These are phyloP conservation scores for Neosilurus hyrtlii DNA, from an alignment of 2,797 vertebrate species.

Conservation along the genomic window DNA sequence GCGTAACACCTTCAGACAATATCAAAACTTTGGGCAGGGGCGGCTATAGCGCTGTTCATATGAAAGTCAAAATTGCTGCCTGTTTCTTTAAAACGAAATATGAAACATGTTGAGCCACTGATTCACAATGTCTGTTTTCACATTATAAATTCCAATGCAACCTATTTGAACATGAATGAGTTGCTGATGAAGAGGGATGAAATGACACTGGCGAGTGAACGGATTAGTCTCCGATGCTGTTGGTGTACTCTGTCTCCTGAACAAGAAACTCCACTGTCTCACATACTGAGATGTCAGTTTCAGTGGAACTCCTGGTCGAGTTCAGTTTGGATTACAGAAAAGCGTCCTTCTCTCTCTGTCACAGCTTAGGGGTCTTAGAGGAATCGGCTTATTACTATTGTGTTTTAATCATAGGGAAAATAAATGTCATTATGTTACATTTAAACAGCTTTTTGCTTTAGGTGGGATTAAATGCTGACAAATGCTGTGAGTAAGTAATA, in stretches of 20 bases:
- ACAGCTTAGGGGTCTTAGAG: neutral
- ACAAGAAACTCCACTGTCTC: conserved; percentile 17
- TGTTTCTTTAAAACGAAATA: neutral
- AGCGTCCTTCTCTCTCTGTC: neutral
- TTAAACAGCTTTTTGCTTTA: neutral
- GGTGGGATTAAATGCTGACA: neutral
- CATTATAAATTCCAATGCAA: neutral
- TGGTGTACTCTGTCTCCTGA: conserved; percentile 29
- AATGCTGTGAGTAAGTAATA: neutral
- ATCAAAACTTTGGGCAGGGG: too few relatives aligned
- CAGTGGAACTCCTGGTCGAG: neutral
- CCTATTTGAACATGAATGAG: neutral
- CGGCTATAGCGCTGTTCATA: too few relatives aligned
- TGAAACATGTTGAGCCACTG: neutral
- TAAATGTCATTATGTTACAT: neutral
- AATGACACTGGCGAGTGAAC: neutral
- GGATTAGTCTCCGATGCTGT: conserved; percentile 35
- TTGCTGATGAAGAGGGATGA: neutral
- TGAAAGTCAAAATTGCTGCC: too few relatives aligned
- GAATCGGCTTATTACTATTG: conserved; percentile 4
- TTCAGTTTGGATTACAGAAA: conserved; percentile 36
- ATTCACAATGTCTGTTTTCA: neutral
- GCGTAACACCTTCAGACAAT: too few relatives aligned
- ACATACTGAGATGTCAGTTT: neutral
- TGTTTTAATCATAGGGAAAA: neutral